Base-by-base conservation (phyloP, 2,888 invertebrate genomes). In the Torymus auratus region DNA sequence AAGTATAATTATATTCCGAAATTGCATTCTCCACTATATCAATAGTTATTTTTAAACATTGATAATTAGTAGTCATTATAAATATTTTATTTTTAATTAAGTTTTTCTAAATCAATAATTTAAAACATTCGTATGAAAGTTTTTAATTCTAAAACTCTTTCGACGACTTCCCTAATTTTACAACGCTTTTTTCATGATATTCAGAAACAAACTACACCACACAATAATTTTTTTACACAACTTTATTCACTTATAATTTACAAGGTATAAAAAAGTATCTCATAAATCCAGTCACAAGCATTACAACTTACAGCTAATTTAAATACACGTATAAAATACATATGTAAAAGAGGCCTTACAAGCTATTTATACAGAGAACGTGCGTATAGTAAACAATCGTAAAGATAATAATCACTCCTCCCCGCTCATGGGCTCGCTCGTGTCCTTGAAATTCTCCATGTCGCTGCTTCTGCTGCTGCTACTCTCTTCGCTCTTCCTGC, bases 391-490 rank as follows among this genome's bases (percentile, higher is more conserved):
- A 65, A 64, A 50, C 15, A 52, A 61, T 20, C 7, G 41, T 41
- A 23, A 65, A 56, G 41, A 50, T 17, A 53, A 17, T 23, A 5
- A 69, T 72, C 72, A 77, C 58, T 76, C 81, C 11, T 52, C 58
- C 23, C 56, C 73, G 67, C 72, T 81, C 77, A 77, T 81, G 2
- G 69, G 20, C 13, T 69, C 64, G 5, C n/a, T 15, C 11, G 53
- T 58, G 52, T 81, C 73, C 52, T 77, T 81, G 41, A 77, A 81
- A 77, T 81, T 81, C 69, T 73, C 58, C 56, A 80, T 80, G 52
- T 41, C 50, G 13, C 60, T 62, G 55, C 76, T 80, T 11, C 41
- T 67, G n/a, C 55, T 17, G 55, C 15, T 65, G 41, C 15, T 65
- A 7, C 15, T 55, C 23, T 4, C 52, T 12, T n/a, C n/a, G 17